phyloP scores from a whole-genome alignment of 2,797 vertebrate genomes.

The Thalassophryne amazonica region DNA sequence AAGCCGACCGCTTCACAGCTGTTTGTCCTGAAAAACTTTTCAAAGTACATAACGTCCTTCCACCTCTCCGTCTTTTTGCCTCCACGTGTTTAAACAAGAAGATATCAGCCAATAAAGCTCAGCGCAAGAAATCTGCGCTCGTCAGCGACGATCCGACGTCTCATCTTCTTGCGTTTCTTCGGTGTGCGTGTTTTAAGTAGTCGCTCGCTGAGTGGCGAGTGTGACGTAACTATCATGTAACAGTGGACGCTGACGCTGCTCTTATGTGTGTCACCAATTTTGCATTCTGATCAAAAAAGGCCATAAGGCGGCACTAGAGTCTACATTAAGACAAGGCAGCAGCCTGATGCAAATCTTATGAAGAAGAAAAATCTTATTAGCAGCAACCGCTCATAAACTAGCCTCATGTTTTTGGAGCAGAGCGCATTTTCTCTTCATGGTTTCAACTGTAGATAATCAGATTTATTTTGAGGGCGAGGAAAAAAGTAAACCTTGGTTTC shows the following conservation, averaged over 20 bases:
- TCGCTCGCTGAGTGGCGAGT: slow-evolving; percentile 30
- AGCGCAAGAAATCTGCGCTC: slow-evolving; percentile 20
- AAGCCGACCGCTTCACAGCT: no score
- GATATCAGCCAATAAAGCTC: no score
- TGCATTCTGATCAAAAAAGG: slow-evolving; percentile 12
- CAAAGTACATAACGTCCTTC: slow-evolving; percentile 14
- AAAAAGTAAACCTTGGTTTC: slow-evolving; percentile 65
- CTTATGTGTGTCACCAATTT: slow-evolving; percentile 26
- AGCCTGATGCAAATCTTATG: slow-evolving; percentile 28
- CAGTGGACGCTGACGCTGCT: slow-evolving; percentile 18
- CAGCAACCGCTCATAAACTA: slow-evolving; percentile 58
- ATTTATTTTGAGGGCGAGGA: slow-evolving; percentile 19
- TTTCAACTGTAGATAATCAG: slow-evolving; percentile 21
- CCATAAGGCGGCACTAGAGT: not conserved
- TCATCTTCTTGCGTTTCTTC: slow-evolving; percentile 14
- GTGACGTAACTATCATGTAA: slow-evolving; percentile 27
- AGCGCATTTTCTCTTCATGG: slow-evolving; percentile 45
- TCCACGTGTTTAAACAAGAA: no score
- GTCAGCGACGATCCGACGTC: slow-evolving; percentile 14
- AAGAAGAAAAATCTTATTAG: slow-evolving; percentile 39
- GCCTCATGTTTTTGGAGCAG: slow-evolving; percentile 38
- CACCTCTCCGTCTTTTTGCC: slow-evolving; percentile 2
- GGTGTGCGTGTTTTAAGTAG: slow-evolving; percentile 18
- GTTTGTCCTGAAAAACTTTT: no score
- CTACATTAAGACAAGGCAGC: slow-evolving; percentile 23